Evolutionary conservation across 2,113 vertebrate species (phyloP), one percentile per base, ranked within the genome.

Genomic region (Tretioscincus oriximinensis): DNA sequence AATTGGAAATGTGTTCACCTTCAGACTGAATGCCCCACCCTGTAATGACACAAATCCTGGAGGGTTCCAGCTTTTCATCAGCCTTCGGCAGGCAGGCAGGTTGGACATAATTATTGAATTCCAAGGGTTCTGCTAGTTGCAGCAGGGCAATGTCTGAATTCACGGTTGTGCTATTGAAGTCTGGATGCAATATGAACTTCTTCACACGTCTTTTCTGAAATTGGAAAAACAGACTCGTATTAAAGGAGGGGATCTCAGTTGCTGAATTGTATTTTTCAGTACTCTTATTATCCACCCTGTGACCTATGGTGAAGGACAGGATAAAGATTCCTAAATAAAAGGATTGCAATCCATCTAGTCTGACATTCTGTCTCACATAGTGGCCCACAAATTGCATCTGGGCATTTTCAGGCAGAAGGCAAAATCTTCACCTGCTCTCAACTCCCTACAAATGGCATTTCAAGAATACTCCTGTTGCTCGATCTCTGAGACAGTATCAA

Each of bases 191-290:
- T 10, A 92, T 21, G 2, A 82, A 77, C 35, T 78, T 70, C 41
- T 88, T 89, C 54, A 94, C 72, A 22, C 54, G 54, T 24, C 85
- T 92, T 86, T 86, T 88, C 92, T 95, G 73, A 18, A 80, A 88
- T 88, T 86, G 21, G 10, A 84, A 84, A 84, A 49, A 49, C 28
- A 1, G 49, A 9, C 22, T 80, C 77, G 79, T 68, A n/a, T 21
- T 79, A 70, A 76, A 49, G 28, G 5, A 47, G 8, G 26, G 61
- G 18, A 41, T 65, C 2, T 9, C 16, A 28, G 31, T 41, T 47
- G 16, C 35, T 61, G 11, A 28, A 45, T 47, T 69, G 35, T 41
- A 41, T 41, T 41, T 41, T 41, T 41, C n/a, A 41, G 35, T 41
- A 2, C 35, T 41, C 35, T n/a, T 41, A 41, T 41, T 41, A 41